Conservation (phyloP, 2,888 invertebrate genomes). For the Ceramica pisi region DNA sequence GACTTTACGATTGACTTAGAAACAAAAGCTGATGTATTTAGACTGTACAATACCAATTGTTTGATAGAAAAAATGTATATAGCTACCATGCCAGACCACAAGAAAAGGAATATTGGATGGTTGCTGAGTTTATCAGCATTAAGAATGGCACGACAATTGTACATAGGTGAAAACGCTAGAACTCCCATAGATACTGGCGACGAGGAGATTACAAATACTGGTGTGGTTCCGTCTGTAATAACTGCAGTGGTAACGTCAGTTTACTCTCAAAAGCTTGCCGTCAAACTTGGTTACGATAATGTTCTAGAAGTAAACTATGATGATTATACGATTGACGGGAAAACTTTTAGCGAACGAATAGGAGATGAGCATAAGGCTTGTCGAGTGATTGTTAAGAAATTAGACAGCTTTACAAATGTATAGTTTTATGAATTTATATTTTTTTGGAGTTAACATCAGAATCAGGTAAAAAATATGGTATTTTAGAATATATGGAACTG, state of each 20-base stretch:
- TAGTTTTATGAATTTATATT: neutral
- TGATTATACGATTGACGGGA: slow-evolving; percentile 10
- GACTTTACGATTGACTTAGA: slow-evolving; percentile 26
- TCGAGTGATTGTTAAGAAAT: slow-evolving; percentile 10
- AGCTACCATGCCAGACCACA: slow-evolving; percentile 12
- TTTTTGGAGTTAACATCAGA: neutral
- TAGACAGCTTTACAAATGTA: neutral
- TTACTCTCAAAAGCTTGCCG: neutral
- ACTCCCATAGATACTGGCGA: neutral
- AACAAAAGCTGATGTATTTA: slow-evolving; percentile 9
- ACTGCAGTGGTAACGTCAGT: slow-evolving; percentile 5
- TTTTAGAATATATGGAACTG: no score
- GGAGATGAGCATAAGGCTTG: slow-evolving; percentile 13
- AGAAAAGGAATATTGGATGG: slow-evolving; percentile 12
- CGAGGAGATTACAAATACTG: slow-evolving; percentile 11
- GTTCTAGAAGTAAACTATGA: slow-evolving; percentile 28
- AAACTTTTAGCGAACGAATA: slow-evolving; percentile 5
- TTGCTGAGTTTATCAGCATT: neutral
- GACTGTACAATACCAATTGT: slow-evolving; percentile 22
- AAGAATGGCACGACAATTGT: slow-evolving; percentile 6
- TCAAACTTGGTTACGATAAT: slow-evolving; percentile 13
- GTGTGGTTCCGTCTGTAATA: slow-evolving; percentile 16
- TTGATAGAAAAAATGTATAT: slow-evolving; percentile 12
- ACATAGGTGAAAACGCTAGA: slow-evolving; percentile 21
- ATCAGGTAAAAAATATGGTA: slow-evolving; percentile 1